Conservation (phyloP, 2,113 vertebrate species). For the Pseudonaja textilis region DNA sequence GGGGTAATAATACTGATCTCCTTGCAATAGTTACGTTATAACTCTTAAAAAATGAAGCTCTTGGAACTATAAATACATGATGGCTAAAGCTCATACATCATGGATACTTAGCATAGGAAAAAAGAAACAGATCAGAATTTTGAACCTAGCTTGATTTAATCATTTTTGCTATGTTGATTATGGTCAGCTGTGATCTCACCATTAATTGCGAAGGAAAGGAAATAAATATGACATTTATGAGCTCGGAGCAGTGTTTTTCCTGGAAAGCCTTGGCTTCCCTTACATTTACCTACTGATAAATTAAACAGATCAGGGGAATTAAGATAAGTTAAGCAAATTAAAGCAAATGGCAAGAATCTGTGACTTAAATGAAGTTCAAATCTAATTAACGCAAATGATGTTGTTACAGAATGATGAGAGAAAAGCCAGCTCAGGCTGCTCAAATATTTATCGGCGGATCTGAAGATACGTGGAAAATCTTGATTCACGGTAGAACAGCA, state of each 20-base stretch:
- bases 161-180: background rate
- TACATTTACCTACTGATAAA: background rate
- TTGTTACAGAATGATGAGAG: background rate
- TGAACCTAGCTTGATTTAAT: background rate
- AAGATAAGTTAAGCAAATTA: slow-evolving; percentile 35
- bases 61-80: background rate
- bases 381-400: slow-evolving; percentile 26
- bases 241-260: background rate
- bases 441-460: slow-evolving; percentile 13
- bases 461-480: background rate
- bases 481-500: background rate
- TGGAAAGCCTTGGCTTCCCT: background rate
- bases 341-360: slow-evolving; percentile 26
- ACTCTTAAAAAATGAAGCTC: background rate
- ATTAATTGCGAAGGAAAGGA: background rate
- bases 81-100: background rate
- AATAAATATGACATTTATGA: background rate
- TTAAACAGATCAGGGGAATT: slow-evolving; percentile 17
- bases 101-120: background rate
- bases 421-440: background rate
- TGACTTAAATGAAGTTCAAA: slow-evolving; percentile 8
- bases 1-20: background rate
- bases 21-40: background rate
- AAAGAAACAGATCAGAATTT: background rate
- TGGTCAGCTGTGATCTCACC: background rate